Conservation (phyloP, 2,888 invertebrate species). For the Lycaena phlaeas region DNA sequence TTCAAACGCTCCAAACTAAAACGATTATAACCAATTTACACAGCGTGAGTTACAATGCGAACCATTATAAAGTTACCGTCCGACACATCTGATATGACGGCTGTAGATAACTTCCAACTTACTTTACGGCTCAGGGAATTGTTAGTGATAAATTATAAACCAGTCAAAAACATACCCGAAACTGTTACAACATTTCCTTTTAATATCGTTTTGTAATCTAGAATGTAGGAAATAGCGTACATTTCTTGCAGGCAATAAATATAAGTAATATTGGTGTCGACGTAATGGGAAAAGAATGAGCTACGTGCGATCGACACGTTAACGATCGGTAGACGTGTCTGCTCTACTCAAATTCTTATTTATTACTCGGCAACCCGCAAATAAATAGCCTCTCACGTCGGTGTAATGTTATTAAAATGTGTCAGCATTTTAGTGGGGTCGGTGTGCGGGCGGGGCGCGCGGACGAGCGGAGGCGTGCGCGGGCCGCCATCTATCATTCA, state of each 20-base stretch:
- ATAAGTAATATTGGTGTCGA: conserved; percentile 24
- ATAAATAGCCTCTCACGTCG: conserved; percentile 66
- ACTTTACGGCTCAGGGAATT: conserved; percentile 41
- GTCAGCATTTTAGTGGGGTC: conserved; percentile 63
- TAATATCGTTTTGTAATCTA: no score
- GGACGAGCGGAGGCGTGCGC: conserved; percentile 36
- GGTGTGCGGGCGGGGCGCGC: conserved; percentile 33
- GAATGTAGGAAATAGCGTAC: no score
- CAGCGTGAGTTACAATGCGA: conserved; percentile 39
- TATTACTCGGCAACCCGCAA: conserved; percentile 59
- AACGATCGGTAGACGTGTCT: conserved; percentile 56
- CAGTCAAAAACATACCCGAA: conserved; percentile 36
- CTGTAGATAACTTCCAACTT: conserved; percentile 40
- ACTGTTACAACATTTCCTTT: no score
- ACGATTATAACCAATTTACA: conserved; percentile 47
- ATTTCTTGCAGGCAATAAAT: conserved; percentile 24
- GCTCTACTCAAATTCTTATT: conserved; percentile 63
- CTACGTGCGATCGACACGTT: conserved; percentile 49
- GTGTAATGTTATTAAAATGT: conserved; percentile 72
- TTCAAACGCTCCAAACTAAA: conserved; percentile 24
- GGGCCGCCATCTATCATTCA: conserved; percentile 67
- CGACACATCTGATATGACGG: conserved; percentile 47
- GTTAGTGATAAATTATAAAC: conserved; percentile 59
- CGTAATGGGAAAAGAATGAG: conserved; percentile 54
- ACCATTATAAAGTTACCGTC: conserved; percentile 39